A percentile compares a stretch with the other conserved stretches of the same genome.
Evolutionary conservation across 2,888 invertebrate genomes (phyloP).

Genomic region (Laothoe populi): DNA sequence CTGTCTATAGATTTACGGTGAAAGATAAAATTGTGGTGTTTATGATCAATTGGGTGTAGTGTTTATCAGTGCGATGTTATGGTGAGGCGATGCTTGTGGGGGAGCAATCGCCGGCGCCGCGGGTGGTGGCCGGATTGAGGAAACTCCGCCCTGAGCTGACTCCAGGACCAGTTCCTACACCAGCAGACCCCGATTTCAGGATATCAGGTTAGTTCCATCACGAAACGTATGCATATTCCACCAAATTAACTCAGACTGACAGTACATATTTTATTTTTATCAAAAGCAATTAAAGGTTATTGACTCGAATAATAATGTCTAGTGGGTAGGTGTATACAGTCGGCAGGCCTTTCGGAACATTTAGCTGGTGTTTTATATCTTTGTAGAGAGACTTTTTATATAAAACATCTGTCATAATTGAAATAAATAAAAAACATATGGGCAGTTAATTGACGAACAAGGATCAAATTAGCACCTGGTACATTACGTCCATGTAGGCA

Average conservation of each 20-base stretch:
- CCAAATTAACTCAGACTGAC: neutral
- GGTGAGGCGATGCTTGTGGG: slow-evolving; percentile 79
- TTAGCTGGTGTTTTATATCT: neutral
- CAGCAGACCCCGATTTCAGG: slow-evolving; percentile 74
- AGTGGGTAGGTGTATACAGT: neutral
- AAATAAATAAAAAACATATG: slow-evolving; percentile 30
- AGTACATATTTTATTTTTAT: neutral
- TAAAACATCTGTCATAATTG: slow-evolving; percentile 36
- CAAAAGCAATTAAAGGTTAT: slow-evolving; percentile 11
- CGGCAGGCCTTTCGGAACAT: neutral
- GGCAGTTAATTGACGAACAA: neutral
- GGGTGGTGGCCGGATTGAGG: slow-evolving; percentile 81
- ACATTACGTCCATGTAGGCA: no score
- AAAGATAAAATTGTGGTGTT: slow-evolving; percentile 47
- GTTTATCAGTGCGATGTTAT: slow-evolving; percentile 68
- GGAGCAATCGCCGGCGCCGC: slow-evolving; percentile 80
- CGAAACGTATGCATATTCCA: neutral
- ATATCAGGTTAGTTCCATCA: slow-evolving; percentile 71
- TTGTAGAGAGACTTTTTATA: slow-evolving; percentile 26
- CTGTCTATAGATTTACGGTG: slow-evolving; percentile 39
- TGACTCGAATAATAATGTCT: slow-evolving; percentile 9
- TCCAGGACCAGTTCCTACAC: slow-evolving; percentile 73
- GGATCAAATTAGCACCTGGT: slow-evolving; percentile 4
- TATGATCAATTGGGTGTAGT: slow-evolving; percentile 59
- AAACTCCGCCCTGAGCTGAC: slow-evolving; percentile 79